Evolutionary conservation across 2,113 vertebrate genomes (phyloP), one percentile per base, ranked within the genome.

Genomic region (Sprattus sprattus): DNA sequence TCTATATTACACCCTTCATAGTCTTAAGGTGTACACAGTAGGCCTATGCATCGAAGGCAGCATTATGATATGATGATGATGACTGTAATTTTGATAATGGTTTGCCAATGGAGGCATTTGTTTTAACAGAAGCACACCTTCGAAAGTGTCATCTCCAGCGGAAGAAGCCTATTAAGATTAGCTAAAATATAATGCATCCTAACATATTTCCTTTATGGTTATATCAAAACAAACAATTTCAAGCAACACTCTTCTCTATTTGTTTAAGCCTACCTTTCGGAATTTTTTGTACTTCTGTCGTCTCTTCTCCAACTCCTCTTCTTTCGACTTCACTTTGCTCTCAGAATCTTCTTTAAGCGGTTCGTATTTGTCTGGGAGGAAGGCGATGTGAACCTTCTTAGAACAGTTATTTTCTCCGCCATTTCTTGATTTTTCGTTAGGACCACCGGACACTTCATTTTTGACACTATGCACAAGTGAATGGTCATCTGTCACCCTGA

Each of bases 321-420:
- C 85, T 52, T 45, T 84, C 20, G 22, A 88, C 86, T 46, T 82
- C n/a, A 83, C 84, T 83, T 88, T 89, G 49, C 88, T 86, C 0
- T 75, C 50, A 0, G 46, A 82, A 87, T 92, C 90, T 81, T 89
- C 90, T 32, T 81, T 83, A 85, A 95, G 91, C 4, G 93, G 93
- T 1, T 95, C 90, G 22, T 95, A 95, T 89, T 85, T 92, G 11
- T 95, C 94, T 0, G 94, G 93, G 46, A 95, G 89, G 20, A 94
- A 84, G 5, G 90, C 83, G 88, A 96, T 92, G 82, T 93, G 93
- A 78, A 95, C 93, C 16, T 95, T 90, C 86, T 93, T 95, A 28
- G 91, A 82, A 89, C 85, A 92, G 92, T 91, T 39, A 39, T 39
- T 90, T 13, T 64, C 85, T 90, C 52, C 82, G 87, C 20, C 60